These are phyloP conservation scores for Phragmatobia fuliginosa DNA, from an alignment of 2,888 invertebrate genomes.

Conservation along the genomic window DNA sequence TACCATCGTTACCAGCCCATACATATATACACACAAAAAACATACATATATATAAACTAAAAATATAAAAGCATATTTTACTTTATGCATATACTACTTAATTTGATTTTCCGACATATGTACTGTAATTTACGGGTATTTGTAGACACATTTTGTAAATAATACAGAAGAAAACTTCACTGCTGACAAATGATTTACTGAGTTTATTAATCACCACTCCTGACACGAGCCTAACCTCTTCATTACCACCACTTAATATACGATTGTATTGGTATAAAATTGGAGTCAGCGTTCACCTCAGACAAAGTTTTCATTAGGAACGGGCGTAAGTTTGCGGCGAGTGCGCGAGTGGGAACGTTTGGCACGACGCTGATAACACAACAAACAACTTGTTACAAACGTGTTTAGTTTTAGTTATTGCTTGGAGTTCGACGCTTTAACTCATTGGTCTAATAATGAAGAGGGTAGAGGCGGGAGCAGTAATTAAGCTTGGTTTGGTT, in stretches of 20 bases:
- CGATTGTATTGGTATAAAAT: constrained; percentile 65
- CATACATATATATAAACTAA: too few relatives aligned
- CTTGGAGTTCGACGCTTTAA: constrained; percentile 83
- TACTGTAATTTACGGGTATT: neutral
- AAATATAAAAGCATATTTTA: too few relatives aligned
- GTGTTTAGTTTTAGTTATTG: constrained; percentile 86
- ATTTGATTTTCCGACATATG: neutral
- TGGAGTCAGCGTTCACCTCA: constrained; percentile 67
- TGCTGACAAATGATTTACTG: neutral
- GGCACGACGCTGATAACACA: constrained; percentile 84
- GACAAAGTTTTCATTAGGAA: constrained; percentile 83
- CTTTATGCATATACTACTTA: too few relatives aligned
- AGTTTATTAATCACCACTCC: constrained; percentile 12
- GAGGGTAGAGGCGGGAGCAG: constrained; percentile 65
- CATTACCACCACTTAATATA: constrained; percentile 36
- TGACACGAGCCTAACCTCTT: constrained; percentile 18
- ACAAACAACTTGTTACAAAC: constrained; percentile 87
- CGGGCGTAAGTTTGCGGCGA: constrained; percentile 80
- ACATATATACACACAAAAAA: too few relatives aligned
- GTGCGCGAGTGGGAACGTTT: constrained; percentile 80
- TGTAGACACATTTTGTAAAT: neutral
- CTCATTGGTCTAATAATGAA: constrained; percentile 84
- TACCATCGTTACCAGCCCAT: too few relatives aligned
- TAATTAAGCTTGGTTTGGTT: constrained; percentile 75
- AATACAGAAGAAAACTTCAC: neutral